Evolutionary conservation across 1,140 invertebrate species (phyloP), one percentile per base, ranked within the genome.

Genomic region (Mya arenaria): DNA sequence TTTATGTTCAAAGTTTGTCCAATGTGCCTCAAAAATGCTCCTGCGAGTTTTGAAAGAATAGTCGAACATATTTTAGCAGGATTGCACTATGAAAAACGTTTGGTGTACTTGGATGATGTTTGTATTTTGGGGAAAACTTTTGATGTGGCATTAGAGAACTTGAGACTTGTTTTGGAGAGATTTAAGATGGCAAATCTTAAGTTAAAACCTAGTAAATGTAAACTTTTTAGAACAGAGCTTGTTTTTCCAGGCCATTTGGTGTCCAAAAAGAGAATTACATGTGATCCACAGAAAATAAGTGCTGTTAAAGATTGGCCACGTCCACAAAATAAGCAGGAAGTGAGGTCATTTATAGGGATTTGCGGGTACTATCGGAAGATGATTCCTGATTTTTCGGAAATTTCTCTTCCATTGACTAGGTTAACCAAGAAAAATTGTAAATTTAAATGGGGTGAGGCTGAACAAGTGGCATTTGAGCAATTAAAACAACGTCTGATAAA

Each of bases 271-370:
- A 65, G 77, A 23, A 66, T 80, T 1, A 85, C 71, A 73, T 85
- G 87, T 23, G 88, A 92, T 85, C 78, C 71, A 41, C 84, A 85
- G 17, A 90, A 90, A 84, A 74, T 93, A 60, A n/a, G 84, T 73
- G 87, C 90, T 15, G 92, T 94, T 39, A 60, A 69, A 65, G 63
- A 90, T 48, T 84, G 90, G 55, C 81, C 68, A 68, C 28, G 19
- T 32, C 92, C 91, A 23, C 65, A 63, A 39, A 89, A 88, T 48
- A 86, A 89, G 52, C 89, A 88, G 75, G 87, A 92, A 30, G 66
- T 94, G 5, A 56, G 44, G 30, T 72, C 62, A 75, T 84, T 81
- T 41, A 34, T 85, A 32, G 81, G 81, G 25, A 68, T 83, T 36
- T 65, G 62, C 63, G 60, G 58, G 55, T 86, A 81, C 68, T 86